phyloP scores from a whole-genome alignment of 2,113 vertebrate species.

The Helogale parvula region DNA sequence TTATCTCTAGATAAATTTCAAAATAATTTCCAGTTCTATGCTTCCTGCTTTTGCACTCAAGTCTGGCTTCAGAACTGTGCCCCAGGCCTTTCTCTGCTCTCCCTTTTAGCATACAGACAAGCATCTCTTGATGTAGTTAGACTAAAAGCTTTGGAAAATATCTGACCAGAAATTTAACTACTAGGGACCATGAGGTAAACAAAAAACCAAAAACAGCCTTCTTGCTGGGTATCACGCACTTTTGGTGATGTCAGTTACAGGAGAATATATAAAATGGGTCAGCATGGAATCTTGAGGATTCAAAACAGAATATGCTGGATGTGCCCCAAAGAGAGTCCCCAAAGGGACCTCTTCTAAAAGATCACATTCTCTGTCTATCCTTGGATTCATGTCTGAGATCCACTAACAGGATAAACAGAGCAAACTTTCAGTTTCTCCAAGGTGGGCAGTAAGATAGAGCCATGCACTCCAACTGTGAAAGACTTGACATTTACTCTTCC shows the following conservation, averaged over 20 bases:
- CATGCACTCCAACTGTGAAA: slow-evolving; percentile 63
- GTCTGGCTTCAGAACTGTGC: slow-evolving; percentile 48
- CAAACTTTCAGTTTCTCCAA: slow-evolving; percentile 66
- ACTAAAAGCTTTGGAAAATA: slow-evolving; percentile 70
- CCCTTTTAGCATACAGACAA: slow-evolving; percentile 8
- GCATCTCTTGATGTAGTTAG: slow-evolving; percentile 63
- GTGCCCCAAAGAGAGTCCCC: neutral
- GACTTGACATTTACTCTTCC: slow-evolving; percentile 63
- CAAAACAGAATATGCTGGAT: neutral
- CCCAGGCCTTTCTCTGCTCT: neutral
- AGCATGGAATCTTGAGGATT: neutral
- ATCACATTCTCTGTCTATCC: slow-evolving; percentile 30
- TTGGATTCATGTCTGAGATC: slow-evolving; percentile 48
- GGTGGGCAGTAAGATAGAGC: slow-evolving; percentile 40
- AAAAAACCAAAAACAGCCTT: slow-evolving; percentile 6
- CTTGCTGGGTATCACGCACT: slow-evolving; percentile 3
- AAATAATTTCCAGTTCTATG: slow-evolving; percentile 69
- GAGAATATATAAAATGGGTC: neutral
- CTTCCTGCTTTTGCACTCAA: slow-evolving; percentile 50
- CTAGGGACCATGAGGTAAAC: neutral
- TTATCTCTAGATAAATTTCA: slow-evolving; percentile 54
- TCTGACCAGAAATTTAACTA: slow-evolving; percentile 56
- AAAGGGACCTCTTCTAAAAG: neutral
- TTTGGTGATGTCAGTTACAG: slow-evolving; percentile 36
- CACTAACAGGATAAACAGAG: neutral